Evolutionary conservation across 2,888 invertebrate species (phyloP), one percentile per base, ranked within the genome.

Genomic region (Euzophera pinguis): DNA sequence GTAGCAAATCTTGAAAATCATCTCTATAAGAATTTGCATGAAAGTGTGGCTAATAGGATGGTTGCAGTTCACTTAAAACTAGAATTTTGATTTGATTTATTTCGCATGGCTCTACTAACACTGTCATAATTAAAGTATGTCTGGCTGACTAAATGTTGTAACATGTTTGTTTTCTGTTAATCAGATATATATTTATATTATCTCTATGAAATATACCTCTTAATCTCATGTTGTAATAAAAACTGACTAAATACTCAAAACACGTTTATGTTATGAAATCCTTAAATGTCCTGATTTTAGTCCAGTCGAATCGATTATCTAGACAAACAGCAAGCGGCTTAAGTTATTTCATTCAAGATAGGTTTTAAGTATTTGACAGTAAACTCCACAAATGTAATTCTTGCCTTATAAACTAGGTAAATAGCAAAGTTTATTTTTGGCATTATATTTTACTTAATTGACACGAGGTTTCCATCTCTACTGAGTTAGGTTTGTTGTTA

Each of bases 391-490:
- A 49, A 38, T 39, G 16, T 50, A 32, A 50, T n/a, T 50, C 49
- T 50, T 50, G 49, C 49, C 41, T 50, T 50, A 12, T 49, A 49
- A 50, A 14, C n/a, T 39, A 39, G 39, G 49, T 32, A 16, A 35
- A 16, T 29, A 39, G 10, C 27, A 38, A 50, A 39, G 27, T 39
- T 49, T 13, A 29, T 13, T 14, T 27, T 38, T 37, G 17, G 27
- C 29, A 17, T 41, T 16, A 32, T 37, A n/a, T 43, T 42, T 52
- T 52, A 37, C 42, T 42, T 49, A 22, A 53, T 53, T 53, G 48
- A 43, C 48, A 48, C 13, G 53, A 49, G 49, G 49, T 35, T 49
- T 49, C 37, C 49, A 49, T 49, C 49, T 53, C 53, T 53, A 53
- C 35, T 13, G 37, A 27, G 13, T 42, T 14, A 17, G 47, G 9